These are phyloP conservation scores for Tachina fera DNA, from an alignment of 2,888 invertebrate genomes.

Conservation along the genomic window DNA sequence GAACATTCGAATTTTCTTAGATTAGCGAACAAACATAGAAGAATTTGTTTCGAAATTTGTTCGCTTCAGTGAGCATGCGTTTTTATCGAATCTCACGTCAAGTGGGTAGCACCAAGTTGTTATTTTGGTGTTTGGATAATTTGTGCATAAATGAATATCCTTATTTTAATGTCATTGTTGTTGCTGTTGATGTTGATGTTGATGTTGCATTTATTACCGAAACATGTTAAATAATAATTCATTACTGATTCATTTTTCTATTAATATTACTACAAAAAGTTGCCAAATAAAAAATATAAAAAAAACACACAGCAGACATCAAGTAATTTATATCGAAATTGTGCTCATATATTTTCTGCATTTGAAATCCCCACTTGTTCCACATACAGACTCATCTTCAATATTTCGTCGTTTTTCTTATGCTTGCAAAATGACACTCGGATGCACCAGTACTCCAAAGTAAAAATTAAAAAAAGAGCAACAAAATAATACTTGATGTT, in stretches of 20 bases:
- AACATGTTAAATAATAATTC: slow-evolving; percentile 37
- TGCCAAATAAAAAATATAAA: slow-evolving; percentile 33
- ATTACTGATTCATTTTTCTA: slow-evolving; percentile 5
- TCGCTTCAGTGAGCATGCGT: no score
- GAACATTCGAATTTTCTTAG: no score
- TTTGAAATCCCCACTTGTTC: slow-evolving; percentile 32
- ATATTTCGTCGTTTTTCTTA: slow-evolving; percentile 5
- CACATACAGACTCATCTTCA: slow-evolving; percentile 21
- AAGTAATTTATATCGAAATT: slow-evolving; percentile 51
- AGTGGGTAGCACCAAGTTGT: slow-evolving; percentile 62
- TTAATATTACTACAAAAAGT: slow-evolving; percentile 18
- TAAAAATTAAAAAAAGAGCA: slow-evolving; percentile 31
- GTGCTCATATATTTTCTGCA: slow-evolving; percentile 4
- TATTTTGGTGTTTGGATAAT: slow-evolving; percentile 66
- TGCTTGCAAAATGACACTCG: slow-evolving; percentile 31
- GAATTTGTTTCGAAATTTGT: no score
- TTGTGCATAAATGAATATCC: slow-evolving; percentile 57
- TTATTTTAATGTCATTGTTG: slow-evolving; percentile 21
- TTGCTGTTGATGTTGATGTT: slow-evolving; percentile 18
- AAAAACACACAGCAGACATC: slow-evolving; percentile 45
- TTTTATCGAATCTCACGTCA: no score
- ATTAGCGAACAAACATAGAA: no score
- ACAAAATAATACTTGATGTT: slow-evolving; percentile 54
- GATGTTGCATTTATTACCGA: slow-evolving; percentile 31
- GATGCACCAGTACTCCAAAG: slow-evolving; percentile 36